Evolutionary conservation across 2,888 invertebrate genomes (phyloP).

Genomic region (Cosmia pyralina): DNA sequence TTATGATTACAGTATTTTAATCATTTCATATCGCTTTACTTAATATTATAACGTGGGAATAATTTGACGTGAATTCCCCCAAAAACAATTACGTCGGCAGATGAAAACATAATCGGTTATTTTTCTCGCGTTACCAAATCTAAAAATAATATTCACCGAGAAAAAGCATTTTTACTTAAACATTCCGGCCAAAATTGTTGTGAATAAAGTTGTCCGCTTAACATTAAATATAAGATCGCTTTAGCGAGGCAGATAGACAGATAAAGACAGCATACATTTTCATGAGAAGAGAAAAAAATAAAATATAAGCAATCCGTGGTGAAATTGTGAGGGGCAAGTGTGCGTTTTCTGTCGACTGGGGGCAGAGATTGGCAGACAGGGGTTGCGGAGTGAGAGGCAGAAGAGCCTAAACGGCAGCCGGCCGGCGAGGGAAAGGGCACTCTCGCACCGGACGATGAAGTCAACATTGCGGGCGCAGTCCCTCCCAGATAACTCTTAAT

Average conservation of each 20-base stretch:
- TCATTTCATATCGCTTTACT: slow-evolving; percentile 36
- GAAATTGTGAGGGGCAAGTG: slow-evolving; percentile 80
- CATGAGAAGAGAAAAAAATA: slow-evolving; percentile 81
- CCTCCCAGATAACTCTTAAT: slow-evolving; percentile 81
- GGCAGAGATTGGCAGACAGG: slow-evolving; percentile 78
- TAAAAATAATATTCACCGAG: slow-evolving; percentile 75
- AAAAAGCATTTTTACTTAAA: slow-evolving; percentile 75
- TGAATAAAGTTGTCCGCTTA: slow-evolving; percentile 82
- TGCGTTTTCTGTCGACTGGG: slow-evolving; percentile 79
- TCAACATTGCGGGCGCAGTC: slow-evolving; percentile 76
- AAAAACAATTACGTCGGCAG: slow-evolving; percentile 61
- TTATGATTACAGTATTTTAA: slow-evolving; percentile 44
- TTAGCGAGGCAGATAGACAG: slow-evolving; percentile 83
- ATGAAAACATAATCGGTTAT: slow-evolving; percentile 70
- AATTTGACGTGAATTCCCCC: slow-evolving; percentile 53
- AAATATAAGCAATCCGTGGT: slow-evolving; percentile 79
- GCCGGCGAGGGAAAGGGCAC: slow-evolving; percentile 73
- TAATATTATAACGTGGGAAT: slow-evolving; percentile 37
- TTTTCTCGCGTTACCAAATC: slow-evolving; percentile 73
- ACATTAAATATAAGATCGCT: slow-evolving; percentile 86
- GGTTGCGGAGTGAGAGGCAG: slow-evolving; percentile 59
- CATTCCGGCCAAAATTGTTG: slow-evolving; percentile 75
- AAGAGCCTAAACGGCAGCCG: slow-evolving; percentile 75
- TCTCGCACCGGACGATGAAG: slow-evolving; percentile 72
- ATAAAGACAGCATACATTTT: slow-evolving; percentile 86